These are phyloP conservation scores for Odontamblyopus lacepedii DNA, from an alignment of 2,797 vertebrate genomes.

Conservation along the genomic window DNA sequence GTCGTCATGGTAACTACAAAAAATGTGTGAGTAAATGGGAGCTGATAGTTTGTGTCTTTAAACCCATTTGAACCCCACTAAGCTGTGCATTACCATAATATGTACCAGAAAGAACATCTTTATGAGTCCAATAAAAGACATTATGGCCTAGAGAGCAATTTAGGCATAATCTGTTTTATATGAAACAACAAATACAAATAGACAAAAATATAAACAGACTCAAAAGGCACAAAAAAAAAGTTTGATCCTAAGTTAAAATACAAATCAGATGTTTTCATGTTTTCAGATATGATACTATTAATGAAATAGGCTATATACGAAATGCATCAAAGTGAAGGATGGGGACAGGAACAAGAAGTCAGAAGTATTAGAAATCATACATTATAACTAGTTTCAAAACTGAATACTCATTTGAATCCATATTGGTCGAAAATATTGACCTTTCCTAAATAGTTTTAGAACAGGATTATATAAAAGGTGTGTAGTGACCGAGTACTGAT, in stretches of 20 bases:
- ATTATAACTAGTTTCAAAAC: too few relatives aligned
- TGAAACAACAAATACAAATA: constrained; percentile 33
- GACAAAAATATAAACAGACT: constrained; percentile 33
- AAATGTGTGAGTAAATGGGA: constrained; percentile 53
- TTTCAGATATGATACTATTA: background rate
- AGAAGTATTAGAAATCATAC: too few relatives aligned
- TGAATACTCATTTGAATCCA: too few relatives aligned
- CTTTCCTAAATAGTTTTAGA: too few relatives aligned
- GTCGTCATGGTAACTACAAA: constrained; percentile 76
- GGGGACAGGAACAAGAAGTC: too few relatives aligned
- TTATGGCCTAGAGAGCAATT: constrained; percentile 28
- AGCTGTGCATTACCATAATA: constrained; percentile 48
- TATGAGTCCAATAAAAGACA: constrained; percentile 22
- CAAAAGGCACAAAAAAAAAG: constrained; percentile 39
- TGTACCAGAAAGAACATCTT: constrained; percentile 41
- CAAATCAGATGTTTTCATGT: background rate
- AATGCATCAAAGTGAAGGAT: too few relatives aligned
- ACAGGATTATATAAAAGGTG: too few relatives aligned
- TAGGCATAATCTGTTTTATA: constrained; percentile 15
- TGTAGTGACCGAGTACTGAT: too few relatives aligned
- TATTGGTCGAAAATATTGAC: too few relatives aligned
- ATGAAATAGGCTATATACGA: too few relatives aligned
- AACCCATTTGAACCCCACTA: constrained; percentile 58
- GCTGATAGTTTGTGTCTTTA: constrained; percentile 60
- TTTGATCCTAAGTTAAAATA: constrained; percentile 9